Evolutionary conservation across 2,888 invertebrate genomes (phyloP).

Genomic region (Atethmia centrago): DNA sequence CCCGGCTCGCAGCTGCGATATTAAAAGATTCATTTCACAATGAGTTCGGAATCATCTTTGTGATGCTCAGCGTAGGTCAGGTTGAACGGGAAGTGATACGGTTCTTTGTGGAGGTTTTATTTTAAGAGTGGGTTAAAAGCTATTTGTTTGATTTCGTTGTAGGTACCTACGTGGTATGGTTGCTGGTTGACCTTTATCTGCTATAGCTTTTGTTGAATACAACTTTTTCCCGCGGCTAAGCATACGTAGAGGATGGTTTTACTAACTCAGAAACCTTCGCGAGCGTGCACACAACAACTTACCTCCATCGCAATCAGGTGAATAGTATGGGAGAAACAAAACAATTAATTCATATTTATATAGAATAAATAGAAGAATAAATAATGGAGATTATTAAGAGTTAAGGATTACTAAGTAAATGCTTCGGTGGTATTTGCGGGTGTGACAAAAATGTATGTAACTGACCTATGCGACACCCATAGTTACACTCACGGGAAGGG

Average conservation of each 20-base stretch:
- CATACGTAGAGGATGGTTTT: not conserved
- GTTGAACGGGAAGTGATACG: conserved; percentile 35
- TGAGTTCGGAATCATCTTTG: conserved; percentile 72
- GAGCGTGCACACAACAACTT: not conserved
- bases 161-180: not conserved
- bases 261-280: not conserved
- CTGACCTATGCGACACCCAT: not conserved
- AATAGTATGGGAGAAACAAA: not conserved
- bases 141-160: not conserved
- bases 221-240: not conserved
- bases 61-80: conserved; percentile 59
- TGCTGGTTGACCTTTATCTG: not conserved
- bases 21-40: conserved; percentile 88
- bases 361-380: too few relatives aligned
- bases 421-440: not conserved
- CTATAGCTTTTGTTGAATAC: not conserved
- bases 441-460: not conserved
- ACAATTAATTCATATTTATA: not conserved
- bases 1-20: conserved; percentile 77
- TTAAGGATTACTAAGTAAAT: not conserved
- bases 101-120: conserved; percentile 23
- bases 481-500: not conserved
- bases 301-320: not conserved
- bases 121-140: not conserved
- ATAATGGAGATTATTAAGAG: not conserved